Percentiles rank a stretch among this genome's conserved stretches.
phyloP scores from a whole-genome alignment of 2,888 invertebrate species.

The Xylota segnis region DNA sequence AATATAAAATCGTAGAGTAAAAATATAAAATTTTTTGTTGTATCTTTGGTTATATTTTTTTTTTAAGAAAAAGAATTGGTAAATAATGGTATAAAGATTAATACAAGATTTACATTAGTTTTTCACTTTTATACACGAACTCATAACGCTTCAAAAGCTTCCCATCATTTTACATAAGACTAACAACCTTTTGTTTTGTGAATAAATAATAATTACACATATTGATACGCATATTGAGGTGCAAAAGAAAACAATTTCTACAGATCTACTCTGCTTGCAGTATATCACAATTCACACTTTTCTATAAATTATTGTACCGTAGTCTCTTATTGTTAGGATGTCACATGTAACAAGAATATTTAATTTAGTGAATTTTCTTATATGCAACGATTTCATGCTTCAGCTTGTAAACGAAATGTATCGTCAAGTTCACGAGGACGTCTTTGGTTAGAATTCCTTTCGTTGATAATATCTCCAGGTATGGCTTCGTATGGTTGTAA shows the following conservation, averaged over 20 bases:
- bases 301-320: slow-evolving; percentile 51
- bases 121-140: too few species aligned
- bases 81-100: too few species aligned
- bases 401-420: slow-evolving; percentile 51
- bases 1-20: too few species aligned
- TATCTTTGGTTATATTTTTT: too few species aligned
- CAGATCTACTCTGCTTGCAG: slow-evolving; percentile 22
- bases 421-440: slow-evolving; percentile 11
- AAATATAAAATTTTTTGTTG: too few species aligned
- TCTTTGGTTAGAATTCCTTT: slow-evolving; percentile 23
- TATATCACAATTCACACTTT: slow-evolving; percentile 28
- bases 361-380: slow-evolving; percentile 41
- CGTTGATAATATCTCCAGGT: slow-evolving; percentile 49
- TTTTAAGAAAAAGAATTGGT: too few species aligned
- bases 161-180: neutral
- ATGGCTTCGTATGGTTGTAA: slow-evolving; percentile 70
- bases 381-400: slow-evolving; percentile 45
- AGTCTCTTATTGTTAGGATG: slow-evolving; percentile 48
- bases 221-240: neutral
- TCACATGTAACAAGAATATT: slow-evolving; percentile 24
- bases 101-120: too few species aligned
- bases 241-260: neutral
- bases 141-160: too few species aligned
- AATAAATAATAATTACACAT: neutral
- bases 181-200: neutral